These are phyloP conservation scores for Ceratotherium simum DNA, from an alignment of 2,113 vertebrate species.

Conservation along the genomic window DNA sequence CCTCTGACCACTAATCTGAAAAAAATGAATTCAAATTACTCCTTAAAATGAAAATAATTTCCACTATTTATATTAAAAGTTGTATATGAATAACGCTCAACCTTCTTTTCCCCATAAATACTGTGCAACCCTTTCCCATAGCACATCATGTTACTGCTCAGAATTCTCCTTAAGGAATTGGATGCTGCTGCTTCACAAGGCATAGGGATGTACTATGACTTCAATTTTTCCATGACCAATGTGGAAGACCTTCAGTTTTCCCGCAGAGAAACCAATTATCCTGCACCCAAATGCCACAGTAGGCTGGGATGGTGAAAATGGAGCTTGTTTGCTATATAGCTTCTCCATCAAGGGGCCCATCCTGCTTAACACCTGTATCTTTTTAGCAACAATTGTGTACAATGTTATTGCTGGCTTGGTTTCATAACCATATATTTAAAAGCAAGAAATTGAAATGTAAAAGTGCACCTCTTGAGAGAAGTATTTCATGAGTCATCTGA, in stretches of 20 bases:
- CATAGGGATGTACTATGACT: neutral
- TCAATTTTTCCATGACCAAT: neutral
- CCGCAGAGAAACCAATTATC: neutral
- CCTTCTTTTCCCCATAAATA: neutral
- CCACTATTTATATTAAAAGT: neutral
- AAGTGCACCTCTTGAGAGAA: neutral
- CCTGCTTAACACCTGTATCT: neutral
- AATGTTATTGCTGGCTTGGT: slow-evolving; percentile 20
- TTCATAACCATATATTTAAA: slow-evolving; percentile 34
- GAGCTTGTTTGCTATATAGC: neutral
- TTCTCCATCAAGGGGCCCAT: neutral
- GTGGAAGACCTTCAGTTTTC: neutral
- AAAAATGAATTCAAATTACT: slow-evolving; percentile 25
- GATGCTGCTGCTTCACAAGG: neutral
- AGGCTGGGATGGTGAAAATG: neutral
- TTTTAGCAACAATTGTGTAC: neutral
- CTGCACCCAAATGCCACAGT: neutral
- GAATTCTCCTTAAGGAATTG: neutral
- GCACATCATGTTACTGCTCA: rapidly evolving
- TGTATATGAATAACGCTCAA: neutral
- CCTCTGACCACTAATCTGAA: neutral
- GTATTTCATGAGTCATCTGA: neutral
- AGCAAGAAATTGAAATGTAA: slow-evolving; percentile 8
- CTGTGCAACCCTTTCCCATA: neutral
- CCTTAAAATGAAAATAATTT: neutral